Percentiles rank a stretch among this genome's conserved stretches.
Evolutionary conservation across 2,113 vertebrate genomes (phyloP).

Genomic region (Carlito syrichta): DNA sequence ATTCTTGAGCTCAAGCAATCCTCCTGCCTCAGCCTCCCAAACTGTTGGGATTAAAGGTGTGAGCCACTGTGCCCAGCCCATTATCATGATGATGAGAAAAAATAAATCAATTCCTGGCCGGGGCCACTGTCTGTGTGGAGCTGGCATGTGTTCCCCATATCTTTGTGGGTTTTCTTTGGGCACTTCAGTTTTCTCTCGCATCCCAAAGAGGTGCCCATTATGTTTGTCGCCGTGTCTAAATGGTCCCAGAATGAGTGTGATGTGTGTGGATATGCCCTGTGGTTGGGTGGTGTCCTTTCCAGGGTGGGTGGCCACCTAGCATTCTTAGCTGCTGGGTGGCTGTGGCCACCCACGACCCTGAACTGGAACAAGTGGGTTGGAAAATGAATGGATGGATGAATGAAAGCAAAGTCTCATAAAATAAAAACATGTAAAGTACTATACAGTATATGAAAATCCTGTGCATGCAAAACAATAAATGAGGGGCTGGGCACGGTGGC

Average conservation of each 20-base stretch:
- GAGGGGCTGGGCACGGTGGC: not conserved
- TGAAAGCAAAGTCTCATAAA: not conserved
- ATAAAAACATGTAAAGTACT: not conserved
- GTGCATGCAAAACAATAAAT: too few relatives aligned
- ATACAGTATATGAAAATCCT: too few relatives aligned
- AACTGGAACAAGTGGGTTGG: not conserved
- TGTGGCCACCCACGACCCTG: not conserved
- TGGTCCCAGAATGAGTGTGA: not conserved
- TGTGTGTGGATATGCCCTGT: not conserved
- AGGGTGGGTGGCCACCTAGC: not conserved
- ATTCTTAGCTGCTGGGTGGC: not conserved
- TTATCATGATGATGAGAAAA: not conserved
- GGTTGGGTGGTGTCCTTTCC: not conserved
- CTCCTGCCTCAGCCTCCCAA: too few relatives aligned
- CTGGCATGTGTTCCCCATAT: not conserved
- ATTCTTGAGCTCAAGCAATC: too few relatives aligned
- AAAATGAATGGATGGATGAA: not conserved
- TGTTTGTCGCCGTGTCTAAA: not conserved
- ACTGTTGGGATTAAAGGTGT: too few relatives aligned
- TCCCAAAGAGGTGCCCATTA: not conserved
- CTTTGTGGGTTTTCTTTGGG: not conserved
- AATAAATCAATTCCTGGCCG: rapidly evolving
- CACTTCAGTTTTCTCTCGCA: not conserved
- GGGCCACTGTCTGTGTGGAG: not conserved
- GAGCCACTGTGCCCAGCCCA: too few relatives aligned